Conservation (phyloP, 2,888 invertebrate species). For the Sinohyriopsis cumingii region DNA sequence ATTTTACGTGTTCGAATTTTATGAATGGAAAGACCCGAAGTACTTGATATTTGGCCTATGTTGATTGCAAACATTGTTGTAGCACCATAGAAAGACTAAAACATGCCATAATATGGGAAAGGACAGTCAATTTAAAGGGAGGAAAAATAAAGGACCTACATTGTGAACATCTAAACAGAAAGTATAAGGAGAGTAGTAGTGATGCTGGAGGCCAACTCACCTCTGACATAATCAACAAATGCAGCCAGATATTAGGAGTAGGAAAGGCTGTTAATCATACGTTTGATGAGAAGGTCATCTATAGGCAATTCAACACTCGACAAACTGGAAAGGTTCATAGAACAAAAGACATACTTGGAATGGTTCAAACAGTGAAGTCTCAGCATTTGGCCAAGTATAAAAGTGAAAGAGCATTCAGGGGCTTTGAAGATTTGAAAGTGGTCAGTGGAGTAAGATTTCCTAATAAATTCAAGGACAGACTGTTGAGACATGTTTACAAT, state of each 20-base stretch:
- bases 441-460: too few relatives aligned
- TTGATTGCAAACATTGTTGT: slow-evolving; percentile 12
- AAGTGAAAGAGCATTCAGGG: too few relatives aligned
- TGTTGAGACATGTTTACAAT: too few relatives aligned
- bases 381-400: too few relatives aligned
- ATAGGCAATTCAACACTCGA: background rate
- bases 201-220: slow-evolving; percentile 12
- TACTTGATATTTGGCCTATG: slow-evolving; percentile 6
- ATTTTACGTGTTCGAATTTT: slow-evolving; percentile 10
- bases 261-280: slow-evolving; percentile 3
- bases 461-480: background rate
- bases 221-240: slow-evolving; percentile 2
- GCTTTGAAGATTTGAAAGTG: too few relatives aligned
- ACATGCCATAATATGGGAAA: slow-evolving; percentile 9
- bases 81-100: slow-evolving; percentile 7
- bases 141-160: slow-evolving; percentile 14
- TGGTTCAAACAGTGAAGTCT: too few relatives aligned
- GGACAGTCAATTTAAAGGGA: slow-evolving; percentile 12
- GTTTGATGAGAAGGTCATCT: slow-evolving; percentile 3
- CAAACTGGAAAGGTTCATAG: background rate
- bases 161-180: slow-evolving; percentile 16
- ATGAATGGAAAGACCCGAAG: slow-evolving; percentile 13
- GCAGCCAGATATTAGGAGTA: background rate
- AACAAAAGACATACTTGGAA: too few relatives aligned
- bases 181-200: slow-evolving; percentile 15